Percentiles rank a stretch among this genome's conserved stretches.
These are phyloP conservation scores for Polyommatus icarus DNA, from an alignment of 2,888 invertebrate genomes.

Conservation along the genomic window DNA sequence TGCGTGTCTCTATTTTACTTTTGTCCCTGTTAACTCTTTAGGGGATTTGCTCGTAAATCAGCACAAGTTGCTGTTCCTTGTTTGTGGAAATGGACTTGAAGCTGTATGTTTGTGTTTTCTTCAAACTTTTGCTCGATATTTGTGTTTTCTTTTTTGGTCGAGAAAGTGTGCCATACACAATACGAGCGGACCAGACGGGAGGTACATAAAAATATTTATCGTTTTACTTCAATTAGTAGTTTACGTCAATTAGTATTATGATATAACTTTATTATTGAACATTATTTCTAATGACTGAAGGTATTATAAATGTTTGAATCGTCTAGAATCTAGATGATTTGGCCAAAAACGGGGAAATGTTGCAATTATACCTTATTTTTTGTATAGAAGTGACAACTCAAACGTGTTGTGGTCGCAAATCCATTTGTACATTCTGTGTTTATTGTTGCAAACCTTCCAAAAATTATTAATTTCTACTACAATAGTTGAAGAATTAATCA, in stretches of 20 bases:
- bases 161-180: slow-evolving; percentile 7
- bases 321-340: neutral
- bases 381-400: neutral
- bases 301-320: neutral
- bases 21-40: slow-evolving; percentile 4
- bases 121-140: slow-evolving; percentile 16
- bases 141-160: slow-evolving; percentile 6
- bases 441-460: neutral
- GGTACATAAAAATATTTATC: neutral
- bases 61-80: slow-evolving; percentile 17
- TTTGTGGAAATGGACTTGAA: neutral
- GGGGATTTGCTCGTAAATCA: slow-evolving; percentile 6
- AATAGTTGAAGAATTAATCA: neutral
- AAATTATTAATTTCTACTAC: neutral
- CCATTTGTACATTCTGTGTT: neutral
- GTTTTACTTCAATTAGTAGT: neutral
- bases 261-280: neutral
- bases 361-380: neutral
- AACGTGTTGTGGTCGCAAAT: neutral
- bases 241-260: too few relatives aligned
- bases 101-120: slow-evolving; percentile 18
- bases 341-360: neutral
- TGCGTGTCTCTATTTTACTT: slow-evolving; percentile 8
- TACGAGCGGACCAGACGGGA: neutral
- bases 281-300: neutral